Evolutionary conservation across 2,888 invertebrate genomes (phyloP).

Genomic region (Tiliacea aurago): DNA sequence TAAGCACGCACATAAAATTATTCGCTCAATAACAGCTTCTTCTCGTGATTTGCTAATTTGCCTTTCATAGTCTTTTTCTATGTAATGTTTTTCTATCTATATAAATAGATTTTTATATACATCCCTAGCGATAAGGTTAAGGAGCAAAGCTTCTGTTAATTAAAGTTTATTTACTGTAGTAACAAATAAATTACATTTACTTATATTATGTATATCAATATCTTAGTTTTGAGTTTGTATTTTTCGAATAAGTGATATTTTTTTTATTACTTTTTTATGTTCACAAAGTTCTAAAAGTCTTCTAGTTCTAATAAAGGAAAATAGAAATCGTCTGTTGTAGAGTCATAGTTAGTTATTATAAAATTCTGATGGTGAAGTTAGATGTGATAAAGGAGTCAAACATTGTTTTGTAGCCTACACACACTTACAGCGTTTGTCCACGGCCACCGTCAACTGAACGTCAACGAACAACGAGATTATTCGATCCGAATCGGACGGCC

Average conservation of each 20-base stretch:
- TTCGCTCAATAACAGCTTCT: slow-evolving; percentile 84
- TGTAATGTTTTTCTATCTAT: slow-evolving; percentile 77
- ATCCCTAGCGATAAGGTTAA: slow-evolving; percentile 69
- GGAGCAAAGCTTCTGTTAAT: slow-evolving; percentile 85
- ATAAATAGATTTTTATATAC: slow-evolving; percentile 82
- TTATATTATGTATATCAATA: slow-evolving; percentile 23
- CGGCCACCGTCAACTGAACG: too few species aligned
- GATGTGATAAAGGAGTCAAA: slow-evolving; percentile 16
- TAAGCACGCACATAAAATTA: slow-evolving; percentile 84
- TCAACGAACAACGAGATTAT: too few species aligned
- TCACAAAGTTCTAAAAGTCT: slow-evolving; percentile 41
- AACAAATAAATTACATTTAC: slow-evolving; percentile 54
- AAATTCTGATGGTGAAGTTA: slow-evolving; percentile 43
- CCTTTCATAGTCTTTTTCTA: slow-evolving; percentile 85
- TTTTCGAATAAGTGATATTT: slow-evolving; percentile 44
- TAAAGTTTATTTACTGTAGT: slow-evolving; percentile 73
- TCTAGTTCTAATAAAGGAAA: slow-evolving; percentile 33
- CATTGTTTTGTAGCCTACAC: slow-evolving; percentile 5
- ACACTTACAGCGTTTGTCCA: background rate
- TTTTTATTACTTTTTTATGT: slow-evolving; percentile 15
- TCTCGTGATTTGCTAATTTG: slow-evolving; percentile 88
- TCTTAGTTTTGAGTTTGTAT: slow-evolving; percentile 47
- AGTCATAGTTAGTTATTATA: slow-evolving; percentile 52
- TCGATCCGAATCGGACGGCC: too few species aligned
- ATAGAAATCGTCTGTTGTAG: slow-evolving; percentile 51